phyloP scores from a whole-genome alignment of 2,888 invertebrate genomes.

The Pogonocherus hispidulus region DNA sequence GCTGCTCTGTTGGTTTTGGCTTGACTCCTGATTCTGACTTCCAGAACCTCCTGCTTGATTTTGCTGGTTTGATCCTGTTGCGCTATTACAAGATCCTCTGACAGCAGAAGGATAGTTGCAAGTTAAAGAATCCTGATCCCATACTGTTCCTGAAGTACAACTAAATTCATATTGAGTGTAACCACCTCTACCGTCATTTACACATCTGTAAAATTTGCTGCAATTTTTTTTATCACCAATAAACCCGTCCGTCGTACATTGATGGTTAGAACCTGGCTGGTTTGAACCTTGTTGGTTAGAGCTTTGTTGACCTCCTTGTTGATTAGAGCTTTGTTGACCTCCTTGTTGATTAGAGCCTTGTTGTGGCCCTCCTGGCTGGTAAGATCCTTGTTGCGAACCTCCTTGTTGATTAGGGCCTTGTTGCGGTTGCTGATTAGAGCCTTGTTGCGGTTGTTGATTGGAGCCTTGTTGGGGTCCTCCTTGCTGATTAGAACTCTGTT shows the following conservation, averaged over 20 bases:
- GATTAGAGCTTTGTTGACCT: conserved; percentile 31
- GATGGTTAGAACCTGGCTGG: conserved; percentile 14
- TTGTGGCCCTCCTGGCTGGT: conserved; percentile 38
- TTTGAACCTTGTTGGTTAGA: conserved; percentile 17
- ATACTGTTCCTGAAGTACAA: conserved; percentile 85
- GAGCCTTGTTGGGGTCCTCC: conserved; percentile 2
- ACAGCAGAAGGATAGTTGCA: conserved; percentile 82
- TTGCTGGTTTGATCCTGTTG: neutral
- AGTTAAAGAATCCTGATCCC: conserved; percentile 78
- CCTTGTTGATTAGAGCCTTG: conserved; percentile 35
- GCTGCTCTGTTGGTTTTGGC: conserved; percentile 6
- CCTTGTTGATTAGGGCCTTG: conserved; percentile 35
- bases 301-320: conserved; percentile 40
- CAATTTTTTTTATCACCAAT: conserved; percentile 79
- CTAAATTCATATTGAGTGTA: conserved; percentile 79
- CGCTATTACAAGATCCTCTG: conserved; percentile 49
- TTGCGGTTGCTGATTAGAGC: conserved; percentile 34
- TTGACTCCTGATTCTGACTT: too few species aligned
- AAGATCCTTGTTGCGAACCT: conserved; percentile 1
- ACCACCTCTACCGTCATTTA: conserved; percentile 61
- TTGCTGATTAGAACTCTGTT: conserved; percentile 35
- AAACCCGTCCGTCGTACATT: conserved; percentile 74
- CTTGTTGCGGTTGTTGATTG: conserved; percentile 37
- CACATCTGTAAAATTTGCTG: conserved; percentile 72
- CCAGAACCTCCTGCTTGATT: conserved; percentile 20